Percentiles rank a stretch among this genome's conserved stretches.
Conservation (phyloP, 2,888 invertebrate genomes). For the Cataglyphis albicans region DNA sequence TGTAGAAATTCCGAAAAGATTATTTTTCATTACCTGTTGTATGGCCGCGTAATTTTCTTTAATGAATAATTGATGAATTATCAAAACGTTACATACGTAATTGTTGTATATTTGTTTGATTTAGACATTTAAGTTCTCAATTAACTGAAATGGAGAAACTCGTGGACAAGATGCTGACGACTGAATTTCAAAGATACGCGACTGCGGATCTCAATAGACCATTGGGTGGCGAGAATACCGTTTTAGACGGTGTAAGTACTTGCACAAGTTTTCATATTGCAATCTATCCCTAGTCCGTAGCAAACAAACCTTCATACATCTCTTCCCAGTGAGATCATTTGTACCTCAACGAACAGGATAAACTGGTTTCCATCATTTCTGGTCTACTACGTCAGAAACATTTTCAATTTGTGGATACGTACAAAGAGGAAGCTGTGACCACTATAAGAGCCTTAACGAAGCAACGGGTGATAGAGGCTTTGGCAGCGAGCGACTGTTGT, state of each 20-base stretch:
- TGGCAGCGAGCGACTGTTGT: conserved; percentile 88
- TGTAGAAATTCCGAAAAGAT: conserved; percentile 6
- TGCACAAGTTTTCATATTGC: conserved; percentile 2
- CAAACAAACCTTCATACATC: conserved; percentile 69
- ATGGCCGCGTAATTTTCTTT: neutral
- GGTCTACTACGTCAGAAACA: conserved; percentile 95
- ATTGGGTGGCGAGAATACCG: conserved; percentile 87
- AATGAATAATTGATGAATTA: neutral
- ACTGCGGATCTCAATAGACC: conserved; percentile 97
- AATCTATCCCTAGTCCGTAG: conserved; percentile 65
- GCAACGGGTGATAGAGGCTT: conserved; percentile 93
- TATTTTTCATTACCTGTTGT: neutral
- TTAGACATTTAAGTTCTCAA: conserved; percentile 97
- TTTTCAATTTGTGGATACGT: conserved; percentile 94
- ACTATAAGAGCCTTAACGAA: conserved; percentile 96
- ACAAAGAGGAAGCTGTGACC: conserved; percentile 95
- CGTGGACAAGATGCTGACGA: conserved; percentile 98
- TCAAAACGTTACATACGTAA: neutral
- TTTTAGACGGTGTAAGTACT: conserved; percentile 88
- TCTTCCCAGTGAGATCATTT: conserved; percentile 75
- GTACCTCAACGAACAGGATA: conserved; percentile 89
- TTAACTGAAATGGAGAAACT: conserved; percentile 97
- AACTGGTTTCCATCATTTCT: conserved; percentile 94
- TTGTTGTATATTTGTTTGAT: conserved; percentile 63
- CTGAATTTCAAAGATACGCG: conserved; percentile 97